These are phyloP conservation scores for Acipenser transmontanus DNA, from an alignment of 2,797 vertebrate genomes.

Conservation along the genomic window DNA sequence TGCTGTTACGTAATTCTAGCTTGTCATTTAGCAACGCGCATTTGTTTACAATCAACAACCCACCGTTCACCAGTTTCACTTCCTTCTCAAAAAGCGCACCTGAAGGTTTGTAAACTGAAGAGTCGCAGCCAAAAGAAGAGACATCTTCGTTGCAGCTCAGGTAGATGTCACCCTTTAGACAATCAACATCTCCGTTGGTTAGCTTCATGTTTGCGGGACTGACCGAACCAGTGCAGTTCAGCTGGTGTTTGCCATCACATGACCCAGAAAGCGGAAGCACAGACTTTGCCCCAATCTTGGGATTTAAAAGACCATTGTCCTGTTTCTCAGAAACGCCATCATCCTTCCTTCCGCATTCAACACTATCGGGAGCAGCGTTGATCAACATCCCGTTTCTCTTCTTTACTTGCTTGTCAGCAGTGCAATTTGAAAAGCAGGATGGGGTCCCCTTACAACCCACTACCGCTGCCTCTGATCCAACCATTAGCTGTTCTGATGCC, in stretches of 20 bases:
- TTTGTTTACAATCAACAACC: conserved; percentile 34
- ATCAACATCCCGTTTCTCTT: conserved; percentile 29
- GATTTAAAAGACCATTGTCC: conserved; percentile 10
- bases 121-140: not conserved
- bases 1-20: not conserved
- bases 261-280: conserved; percentile 1
- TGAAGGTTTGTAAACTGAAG: not conserved
- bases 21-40: not conserved
- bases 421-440: conserved; percentile 29
- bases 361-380: conserved; percentile 21
- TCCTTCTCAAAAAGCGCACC: conserved; percentile 19
- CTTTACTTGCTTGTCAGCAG: conserved; percentile 22
- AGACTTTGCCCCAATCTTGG: conserved; percentile 4
- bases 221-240: conserved; percentile 16
- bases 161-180: not conserved
- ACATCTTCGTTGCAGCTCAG: not conserved
- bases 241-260: conserved; percentile 24
- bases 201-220: conserved; percentile 23
- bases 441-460: conserved; percentile 25
- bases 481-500: conserved; percentile 21
- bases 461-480: conserved; percentile 18
- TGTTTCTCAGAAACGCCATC: conserved; percentile 13
- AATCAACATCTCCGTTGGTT: conserved; percentile 38
- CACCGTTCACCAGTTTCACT: conserved; percentile 47
- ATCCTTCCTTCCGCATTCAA: conserved; percentile 8